phyloP scores from a whole-genome alignment of 2,113 vertebrate genomes.

The Halichoerus grypus region DNA sequence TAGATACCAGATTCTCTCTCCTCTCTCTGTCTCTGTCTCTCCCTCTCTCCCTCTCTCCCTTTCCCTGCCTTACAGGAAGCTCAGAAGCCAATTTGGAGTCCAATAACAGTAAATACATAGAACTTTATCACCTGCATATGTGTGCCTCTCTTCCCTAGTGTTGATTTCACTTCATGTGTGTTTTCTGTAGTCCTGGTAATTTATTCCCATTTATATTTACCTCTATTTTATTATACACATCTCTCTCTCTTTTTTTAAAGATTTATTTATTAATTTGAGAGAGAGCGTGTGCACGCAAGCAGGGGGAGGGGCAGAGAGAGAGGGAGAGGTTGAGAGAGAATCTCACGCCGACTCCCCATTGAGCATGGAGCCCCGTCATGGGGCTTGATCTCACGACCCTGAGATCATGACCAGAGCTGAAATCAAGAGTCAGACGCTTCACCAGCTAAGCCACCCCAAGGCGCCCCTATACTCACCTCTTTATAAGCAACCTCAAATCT shows the following conservation, averaged over 20 bases:
- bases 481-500: neutral
- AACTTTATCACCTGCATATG: neutral
- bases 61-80: neutral
- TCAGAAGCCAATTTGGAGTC: neutral
- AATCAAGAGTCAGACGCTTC: too few relatives aligned
- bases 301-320: too few relatives aligned
- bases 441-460: too few relatives aligned
- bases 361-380: too few relatives aligned
- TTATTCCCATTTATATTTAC: neutral
- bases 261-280: too few relatives aligned
- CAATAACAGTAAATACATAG: neutral
- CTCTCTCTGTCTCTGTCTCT: neutral
- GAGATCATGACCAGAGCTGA: too few relatives aligned
- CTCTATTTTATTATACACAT: neutral
- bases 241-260: too few relatives aligned
- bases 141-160: neutral
- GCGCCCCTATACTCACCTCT: neutral
- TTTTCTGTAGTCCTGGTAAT: slow-evolving; percentile 18
- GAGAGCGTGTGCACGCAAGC: too few relatives aligned
- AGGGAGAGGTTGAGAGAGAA: too few relatives aligned
- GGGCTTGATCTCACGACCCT: too few relatives aligned
- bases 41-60: too few relatives aligned
- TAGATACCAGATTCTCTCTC: neutral
- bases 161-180: neutral
- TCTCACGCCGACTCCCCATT: too few relatives aligned